Percentiles rank a stretch among this genome's conserved stretches.
phyloP scores from a whole-genome alignment of 23 tunicate genomes.

The Ciona savignyi region DNA sequence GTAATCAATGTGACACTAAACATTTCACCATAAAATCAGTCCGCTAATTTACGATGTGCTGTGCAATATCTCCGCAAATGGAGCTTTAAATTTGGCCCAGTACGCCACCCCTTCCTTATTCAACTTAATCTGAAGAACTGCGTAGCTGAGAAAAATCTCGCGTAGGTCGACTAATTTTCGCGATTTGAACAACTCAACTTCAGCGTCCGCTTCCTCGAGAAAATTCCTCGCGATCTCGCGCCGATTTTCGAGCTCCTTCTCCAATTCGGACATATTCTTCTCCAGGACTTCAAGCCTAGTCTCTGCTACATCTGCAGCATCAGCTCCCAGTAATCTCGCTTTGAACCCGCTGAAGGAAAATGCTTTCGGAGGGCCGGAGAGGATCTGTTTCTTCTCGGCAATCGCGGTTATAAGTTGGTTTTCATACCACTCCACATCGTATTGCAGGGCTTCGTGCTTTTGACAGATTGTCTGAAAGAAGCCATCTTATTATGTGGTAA shows the following conservation, averaged over 20 bases:
- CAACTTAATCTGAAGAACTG: constrained; percentile 68
- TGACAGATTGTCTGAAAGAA: constrained; percentile 35
- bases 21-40: too few species aligned
- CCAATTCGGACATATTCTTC: constrained; percentile 30
- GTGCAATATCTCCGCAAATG: too few species aligned
- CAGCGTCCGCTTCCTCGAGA: constrained; percentile 36
- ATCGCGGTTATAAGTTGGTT: constrained; percentile 29
- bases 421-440: constrained; percentile 75
- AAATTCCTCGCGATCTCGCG: constrained; percentile 14
- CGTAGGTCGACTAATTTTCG: constrained; percentile 44
- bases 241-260: constrained; percentile 20
- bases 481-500: too few species aligned
- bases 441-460: constrained; percentile 81
- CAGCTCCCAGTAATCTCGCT: constrained; percentile 65
- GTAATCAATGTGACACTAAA: too few species aligned
- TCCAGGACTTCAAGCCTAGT: constrained; percentile 45
- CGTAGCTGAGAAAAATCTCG: constrained; percentile 62
- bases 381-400: constrained; percentile 52
- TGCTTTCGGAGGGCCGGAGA: constrained; percentile 34
- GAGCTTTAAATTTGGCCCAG: constrained; percentile 45
- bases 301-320: constrained; percentile 55
- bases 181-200: constrained; percentile 32
- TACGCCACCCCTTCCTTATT: constrained; percentile 42
- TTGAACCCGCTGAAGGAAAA: constrained; percentile 61
- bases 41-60: too few species aligned